Conservation (phyloP, 2,888 invertebrate species). For the Drosophila fulvimacula region DNA sequence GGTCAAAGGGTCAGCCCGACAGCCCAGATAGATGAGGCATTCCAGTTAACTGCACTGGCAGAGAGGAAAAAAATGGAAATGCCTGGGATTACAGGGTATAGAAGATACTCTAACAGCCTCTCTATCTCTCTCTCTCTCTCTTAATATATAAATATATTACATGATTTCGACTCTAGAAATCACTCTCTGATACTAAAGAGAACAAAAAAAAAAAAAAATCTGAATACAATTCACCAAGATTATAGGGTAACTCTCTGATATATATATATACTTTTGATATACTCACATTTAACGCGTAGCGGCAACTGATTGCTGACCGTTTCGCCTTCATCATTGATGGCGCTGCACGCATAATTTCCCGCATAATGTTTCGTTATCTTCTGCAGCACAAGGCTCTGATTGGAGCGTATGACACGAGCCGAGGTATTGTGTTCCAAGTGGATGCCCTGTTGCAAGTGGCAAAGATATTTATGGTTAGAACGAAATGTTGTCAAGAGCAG, state of each 20-base stretch:
- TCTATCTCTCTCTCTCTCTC: no score
- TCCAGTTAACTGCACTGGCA: constrained; percentile 55
- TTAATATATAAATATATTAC: neutral
- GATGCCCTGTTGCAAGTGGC: constrained; percentile 87
- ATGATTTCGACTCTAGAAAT: no score
- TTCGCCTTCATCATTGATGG: constrained; percentile 94
- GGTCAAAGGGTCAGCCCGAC: constrained; percentile 13
- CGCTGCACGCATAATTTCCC: constrained; percentile 94
- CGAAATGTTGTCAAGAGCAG: neutral
- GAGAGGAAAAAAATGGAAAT: constrained; percentile 15
- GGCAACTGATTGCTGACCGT: constrained; percentile 94
- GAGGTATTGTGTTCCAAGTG: constrained; percentile 93
- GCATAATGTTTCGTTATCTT: constrained; percentile 94
- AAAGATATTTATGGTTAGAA: neutral
- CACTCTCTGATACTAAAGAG: neutral
- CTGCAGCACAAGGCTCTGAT: constrained; percentile 96
- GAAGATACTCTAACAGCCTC: no score
- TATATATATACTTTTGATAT: constrained; percentile 20
- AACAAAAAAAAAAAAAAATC: neutral
- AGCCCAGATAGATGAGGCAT: constrained; percentile 67
- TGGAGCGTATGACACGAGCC: constrained; percentile 94
- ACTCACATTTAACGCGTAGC: constrained; percentile 95
- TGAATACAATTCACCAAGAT: no score
- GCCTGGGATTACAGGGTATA: constrained; percentile 7
- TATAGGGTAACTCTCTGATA: neutral